Evolutionary conservation across 1,140 invertebrate species (phyloP), one percentile per base, ranked within the genome.

Genomic region (Aphidius ervi): DNA sequence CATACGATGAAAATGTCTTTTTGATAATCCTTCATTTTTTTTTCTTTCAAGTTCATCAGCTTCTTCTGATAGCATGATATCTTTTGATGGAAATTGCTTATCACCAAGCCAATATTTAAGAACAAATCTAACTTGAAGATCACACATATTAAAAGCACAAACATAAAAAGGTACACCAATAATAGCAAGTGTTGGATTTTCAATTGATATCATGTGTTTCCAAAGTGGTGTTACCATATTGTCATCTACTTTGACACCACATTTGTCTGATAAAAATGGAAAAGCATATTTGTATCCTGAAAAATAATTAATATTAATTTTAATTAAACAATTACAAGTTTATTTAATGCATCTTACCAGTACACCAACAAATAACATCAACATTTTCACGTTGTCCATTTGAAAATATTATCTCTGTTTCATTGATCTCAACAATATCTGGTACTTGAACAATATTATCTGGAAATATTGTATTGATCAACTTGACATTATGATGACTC

Each of bases 161-260:
- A 88, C 82, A 46, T 71, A 70, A 58, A 81, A 82, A 0, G 85
- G 83, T 10, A 93, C 75, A 10, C 90, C 91, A 43, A 93, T 79
- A 58, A 94, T 86, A 53, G 80, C 83, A 84, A 94, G 85, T 7
- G 82, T 84, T 0, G 89, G 88, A 68, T 86, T 84, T 55, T 86
- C 74, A 0, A 87, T 84, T 70, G 92, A 88, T 6, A 93, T 82
- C 3, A 91, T 72, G 63, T 93, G 88, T 65, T 88, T 86, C 72
- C 90, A 91, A 5, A 94, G 79, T 0, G 89, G 87, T 37, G 81
- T 79, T 4, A 94, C 80, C 61, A 83, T 83, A 67, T 87, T 84
- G 23, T 85, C 82, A 1, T 86, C 77, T 0, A 86, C 78, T 8
- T 71, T 75, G 5, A 92, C 70, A 3, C 81, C 82, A 66, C 85